Percentiles rank a stretch among this genome's conserved stretches.
Conservation (phyloP, 2,888 invertebrate genomes). For the Cactoblastis cactorum region DNA sequence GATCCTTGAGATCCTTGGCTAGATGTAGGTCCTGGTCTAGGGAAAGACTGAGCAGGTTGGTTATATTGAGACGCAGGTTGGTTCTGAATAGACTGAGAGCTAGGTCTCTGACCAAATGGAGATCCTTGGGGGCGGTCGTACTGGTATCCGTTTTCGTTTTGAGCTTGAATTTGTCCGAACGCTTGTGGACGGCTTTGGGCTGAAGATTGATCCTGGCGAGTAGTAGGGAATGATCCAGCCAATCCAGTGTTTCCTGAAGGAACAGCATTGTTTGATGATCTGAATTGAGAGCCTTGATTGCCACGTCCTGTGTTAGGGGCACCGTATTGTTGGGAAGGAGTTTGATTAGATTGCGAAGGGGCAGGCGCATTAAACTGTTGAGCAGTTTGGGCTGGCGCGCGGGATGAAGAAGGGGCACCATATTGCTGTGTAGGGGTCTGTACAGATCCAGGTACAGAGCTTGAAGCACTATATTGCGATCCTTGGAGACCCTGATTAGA, state of each 20-base stretch:
- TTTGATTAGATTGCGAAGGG: conserved; percentile 3
- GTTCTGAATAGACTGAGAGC: neutral
- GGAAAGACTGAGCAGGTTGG: conserved; percentile 9
- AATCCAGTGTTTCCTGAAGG: conserved; percentile 13
- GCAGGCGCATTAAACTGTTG: conserved; percentile 18
- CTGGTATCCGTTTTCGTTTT: conserved; percentile 29
- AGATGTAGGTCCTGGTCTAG: conserved; percentile 15
- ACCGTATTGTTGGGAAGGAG: conserved; percentile 21
- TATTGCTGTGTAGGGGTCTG: conserved; percentile 22
- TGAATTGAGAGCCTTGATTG: conserved; percentile 4
- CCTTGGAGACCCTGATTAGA: conserved; percentile 16
- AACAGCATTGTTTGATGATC: conserved; percentile 14
- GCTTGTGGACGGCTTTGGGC: conserved; percentile 13
- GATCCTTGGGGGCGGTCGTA: conserved; percentile 26
- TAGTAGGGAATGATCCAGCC: conserved; percentile 13
- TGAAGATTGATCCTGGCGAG: conserved; percentile 3
- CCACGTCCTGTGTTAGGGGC: conserved; percentile 17
- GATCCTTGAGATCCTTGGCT: conserved; percentile 24
- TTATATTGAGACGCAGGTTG: neutral
- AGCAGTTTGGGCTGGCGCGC: conserved; percentile 18
- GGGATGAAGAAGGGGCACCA: conserved; percentile 18
- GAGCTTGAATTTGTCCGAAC: conserved; percentile 19
- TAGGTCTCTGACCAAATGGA: conserved; percentile 13
- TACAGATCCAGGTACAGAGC: neutral
- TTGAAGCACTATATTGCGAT: conserved; percentile 7